phyloP scores from a whole-genome alignment of 2,888 invertebrate genomes.

The Eumacrocentrus americanus region DNA sequence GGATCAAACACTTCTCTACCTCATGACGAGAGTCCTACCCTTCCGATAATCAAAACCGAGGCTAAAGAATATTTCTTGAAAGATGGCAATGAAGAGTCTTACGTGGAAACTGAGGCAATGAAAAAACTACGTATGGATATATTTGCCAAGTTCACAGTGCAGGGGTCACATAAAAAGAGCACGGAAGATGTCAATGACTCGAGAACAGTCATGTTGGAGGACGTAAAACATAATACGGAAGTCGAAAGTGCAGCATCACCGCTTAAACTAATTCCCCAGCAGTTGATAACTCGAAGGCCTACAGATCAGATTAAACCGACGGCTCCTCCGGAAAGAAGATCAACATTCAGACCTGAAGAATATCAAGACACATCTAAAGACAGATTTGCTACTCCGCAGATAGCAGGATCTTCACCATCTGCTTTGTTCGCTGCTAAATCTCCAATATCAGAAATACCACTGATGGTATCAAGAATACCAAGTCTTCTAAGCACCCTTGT shows the following conservation, averaged over 20 bases:
- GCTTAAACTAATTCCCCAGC: constrained; percentile 52
- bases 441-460: not conserved
- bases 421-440: not conserved
- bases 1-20: not conserved
- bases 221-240: constrained; percentile 23
- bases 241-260: constrained; percentile 34
- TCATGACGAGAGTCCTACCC: not conserved
- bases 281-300: constrained; percentile 44
- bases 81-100: constrained; percentile 20
- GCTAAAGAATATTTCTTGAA: constrained; percentile 1
- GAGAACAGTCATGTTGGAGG: not conserved
- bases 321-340: not conserved
- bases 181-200: constrained; percentile 8
- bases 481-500: not conserved
- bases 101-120: constrained; percentile 35
- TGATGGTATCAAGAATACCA: not conserved
- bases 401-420: not conserved
- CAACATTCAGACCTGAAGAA: not conserved
- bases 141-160: constrained; percentile 44
- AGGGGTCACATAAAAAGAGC: constrained; percentile 13
- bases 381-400: not conserved
- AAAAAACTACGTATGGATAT: constrained; percentile 44
- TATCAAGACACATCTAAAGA: not conserved
- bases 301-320: constrained; percentile 25
- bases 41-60: not conserved